A percentile compares a stretch with the other conserved stretches of the same genome.
Evolutionary conservation across 2,113 vertebrate species (phyloP).

Genomic region (Sorex fumeus): DNA sequence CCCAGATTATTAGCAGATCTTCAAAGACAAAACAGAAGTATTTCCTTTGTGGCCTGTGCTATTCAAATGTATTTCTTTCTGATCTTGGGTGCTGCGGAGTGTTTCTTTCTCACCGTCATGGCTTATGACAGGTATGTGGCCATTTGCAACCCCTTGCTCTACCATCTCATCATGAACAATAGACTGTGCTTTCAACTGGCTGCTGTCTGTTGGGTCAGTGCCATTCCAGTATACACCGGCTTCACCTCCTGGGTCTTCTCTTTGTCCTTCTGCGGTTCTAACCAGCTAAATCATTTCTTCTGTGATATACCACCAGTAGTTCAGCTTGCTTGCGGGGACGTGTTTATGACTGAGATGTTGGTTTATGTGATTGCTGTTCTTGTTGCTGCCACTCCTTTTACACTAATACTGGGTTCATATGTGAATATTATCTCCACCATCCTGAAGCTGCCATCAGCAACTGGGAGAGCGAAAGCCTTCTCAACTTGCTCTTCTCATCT

Average conservation of each 20-base stretch:
- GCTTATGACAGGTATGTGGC: slow-evolving; percentile 47
- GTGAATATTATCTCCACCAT: slow-evolving; percentile 56
- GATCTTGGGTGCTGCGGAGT: slow-evolving; percentile 67
- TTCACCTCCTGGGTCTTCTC: neutral
- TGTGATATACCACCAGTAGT: slow-evolving; percentile 53
- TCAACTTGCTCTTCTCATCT: slow-evolving; percentile 65
- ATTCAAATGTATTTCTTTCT: slow-evolving; percentile 78
- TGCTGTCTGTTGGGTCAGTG: neutral
- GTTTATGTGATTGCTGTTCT: slow-evolving; percentile 22
- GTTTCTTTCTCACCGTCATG: slow-evolving; percentile 73
- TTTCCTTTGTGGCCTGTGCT: slow-evolving; percentile 71
- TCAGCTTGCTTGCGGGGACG: slow-evolving; percentile 48
- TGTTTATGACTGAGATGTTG: slow-evolving; percentile 27
- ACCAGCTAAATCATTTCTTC: slow-evolving; percentile 71
- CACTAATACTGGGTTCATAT: slow-evolving; percentile 53
- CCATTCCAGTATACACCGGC: neutral
- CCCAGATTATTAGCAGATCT: slow-evolving; percentile 76
- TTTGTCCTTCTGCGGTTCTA: slow-evolving; percentile 45
- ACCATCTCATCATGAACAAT: neutral
- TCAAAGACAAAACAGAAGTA: neutral
- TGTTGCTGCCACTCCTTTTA: slow-evolving; percentile 38
- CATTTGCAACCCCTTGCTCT: neutral
- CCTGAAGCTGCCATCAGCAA: neutral
- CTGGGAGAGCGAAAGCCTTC: slow-evolving; percentile 15
- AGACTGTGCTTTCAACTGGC: neutral